phyloP scores from a whole-genome alignment of 2,888 invertebrate species.

The Crossocerus cetratus region DNA sequence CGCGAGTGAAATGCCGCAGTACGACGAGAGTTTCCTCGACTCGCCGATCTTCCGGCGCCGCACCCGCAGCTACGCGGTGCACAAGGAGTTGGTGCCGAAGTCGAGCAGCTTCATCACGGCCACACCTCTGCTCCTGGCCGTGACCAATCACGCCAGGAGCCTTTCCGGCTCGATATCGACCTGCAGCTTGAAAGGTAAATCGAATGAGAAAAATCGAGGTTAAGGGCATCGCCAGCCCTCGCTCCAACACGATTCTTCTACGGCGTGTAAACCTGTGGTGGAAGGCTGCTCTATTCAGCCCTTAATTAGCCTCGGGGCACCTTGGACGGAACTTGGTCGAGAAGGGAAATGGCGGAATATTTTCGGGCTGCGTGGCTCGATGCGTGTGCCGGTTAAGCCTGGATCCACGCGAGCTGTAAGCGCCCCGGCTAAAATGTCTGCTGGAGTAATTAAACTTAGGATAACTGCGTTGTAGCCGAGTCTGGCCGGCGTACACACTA shows the following conservation, averaged over 20 bases:
- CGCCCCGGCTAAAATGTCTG: constrained; percentile 31
- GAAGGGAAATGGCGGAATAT: constrained; percentile 1
- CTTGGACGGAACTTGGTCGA: too few species aligned
- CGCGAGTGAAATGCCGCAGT: constrained; percentile 70
- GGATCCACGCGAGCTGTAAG: background rate
- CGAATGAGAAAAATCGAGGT: constrained; percentile 46
- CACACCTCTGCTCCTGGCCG: constrained; percentile 72
- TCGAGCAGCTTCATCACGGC: constrained; percentile 71
- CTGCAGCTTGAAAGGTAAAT: constrained; percentile 72
- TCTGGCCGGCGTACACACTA: constrained; percentile 15
- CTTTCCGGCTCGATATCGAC: constrained; percentile 71
- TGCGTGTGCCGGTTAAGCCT: background rate
- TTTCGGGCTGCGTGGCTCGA: background rate
- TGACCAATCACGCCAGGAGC: constrained; percentile 71
- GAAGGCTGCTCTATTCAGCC: too few species aligned
- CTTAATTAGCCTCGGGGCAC: too few species aligned
- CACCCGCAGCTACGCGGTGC: constrained; percentile 72
- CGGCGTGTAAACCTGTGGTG: too few species aligned
- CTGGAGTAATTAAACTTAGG: constrained; percentile 37
- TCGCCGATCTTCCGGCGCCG: constrained; percentile 74
- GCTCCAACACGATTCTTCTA: too few species aligned
- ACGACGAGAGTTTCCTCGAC: constrained; percentile 74
- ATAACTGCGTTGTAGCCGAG: constrained; percentile 35
- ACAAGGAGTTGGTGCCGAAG: constrained; percentile 69
- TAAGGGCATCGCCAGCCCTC: constrained; percentile 25